Conservation (phyloP, 2,888 invertebrate species). For the Augiades crinisus region DNA sequence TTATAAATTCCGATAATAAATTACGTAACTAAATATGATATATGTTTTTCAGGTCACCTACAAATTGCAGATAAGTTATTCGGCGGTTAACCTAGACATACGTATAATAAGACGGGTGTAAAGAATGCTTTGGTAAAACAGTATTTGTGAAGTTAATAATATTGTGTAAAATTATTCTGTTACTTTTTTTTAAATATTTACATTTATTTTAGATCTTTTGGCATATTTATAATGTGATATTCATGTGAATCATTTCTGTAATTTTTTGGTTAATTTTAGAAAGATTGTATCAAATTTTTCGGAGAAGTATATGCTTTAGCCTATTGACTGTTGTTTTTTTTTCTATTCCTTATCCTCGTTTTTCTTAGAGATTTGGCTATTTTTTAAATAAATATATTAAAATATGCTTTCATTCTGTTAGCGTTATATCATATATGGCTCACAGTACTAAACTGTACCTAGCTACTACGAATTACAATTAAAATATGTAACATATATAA, state of each 20-base stretch:
- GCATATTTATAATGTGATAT: slow-evolving; percentile 75
- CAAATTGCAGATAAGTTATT: slow-evolving; percentile 16
- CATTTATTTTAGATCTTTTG: slow-evolving; percentile 73
- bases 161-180: slow-evolving; percentile 67
- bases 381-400: no score
- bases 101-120: slow-evolving; percentile 46
- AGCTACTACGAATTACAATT: no score
- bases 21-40: background rate
- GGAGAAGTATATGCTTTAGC: slow-evolving; percentile 60
- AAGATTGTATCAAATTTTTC: slow-evolving; percentile 73
- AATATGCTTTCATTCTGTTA: no score
- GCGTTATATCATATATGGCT: no score
- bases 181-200: slow-evolving; percentile 72
- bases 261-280: slow-evolving; percentile 66
- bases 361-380: no score
- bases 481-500: no score
- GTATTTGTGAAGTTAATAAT: slow-evolving; percentile 58
- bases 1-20: no score
- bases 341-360: no score
- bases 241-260: slow-evolving; percentile 72
- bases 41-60: slow-evolving; percentile 20
- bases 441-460: no score
- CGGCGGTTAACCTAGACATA: slow-evolving; percentile 9
- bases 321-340: background rate
- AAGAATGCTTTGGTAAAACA: slow-evolving; percentile 50